Evolutionary conservation across 2,888 invertebrate genomes (phyloP), one percentile per base, ranked within the genome.

Genomic region (Eurytoma californica): DNA sequence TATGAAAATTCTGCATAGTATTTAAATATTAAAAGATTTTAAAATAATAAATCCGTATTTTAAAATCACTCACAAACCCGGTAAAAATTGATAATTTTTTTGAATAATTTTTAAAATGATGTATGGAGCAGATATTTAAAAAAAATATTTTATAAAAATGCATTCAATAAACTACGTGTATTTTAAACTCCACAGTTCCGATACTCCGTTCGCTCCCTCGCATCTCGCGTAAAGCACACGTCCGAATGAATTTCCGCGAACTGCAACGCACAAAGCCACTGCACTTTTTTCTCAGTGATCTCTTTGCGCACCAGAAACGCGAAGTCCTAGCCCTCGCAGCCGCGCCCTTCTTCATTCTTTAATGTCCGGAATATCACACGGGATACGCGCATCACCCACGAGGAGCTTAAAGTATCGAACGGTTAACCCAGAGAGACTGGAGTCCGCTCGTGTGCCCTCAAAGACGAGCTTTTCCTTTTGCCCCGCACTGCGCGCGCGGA

Each of bases 381-480:
- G 3, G 28, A 14, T 61, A 28, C 39, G 57, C 14, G 47, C 28
- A 12, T 47, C 24, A 39, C 24, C 47, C 57, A 49, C 14, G 72
- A 68, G 49, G 79, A 66, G 55, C 65, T 66, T 65, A 75, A 73
- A 75, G 80, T 66, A 74, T 77, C 70, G 77, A 79, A 74, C 66
- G 49, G 69, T 70, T 80, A 79, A 80, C 72, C 82, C 74, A 65
- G 73, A 72, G 74, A 74, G 66, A 63, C 66, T 53, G 12, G 30
- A n/a, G 5, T 24, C 28, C n/a, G 39, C 55, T 13, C 69, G 14
- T 20, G 24, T 60, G 60, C 49, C 53, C 69, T 84, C 85, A 84
- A 83, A 81, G 84, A 85, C 83, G 83, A 82, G 57, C 30, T 75
- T 78, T 78, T 55, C 78, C 75, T 80, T 81, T 78, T 63, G 72